phyloP scores from a whole-genome alignment of 2,113 vertebrate species.

The Megalops atlanticus region DNA sequence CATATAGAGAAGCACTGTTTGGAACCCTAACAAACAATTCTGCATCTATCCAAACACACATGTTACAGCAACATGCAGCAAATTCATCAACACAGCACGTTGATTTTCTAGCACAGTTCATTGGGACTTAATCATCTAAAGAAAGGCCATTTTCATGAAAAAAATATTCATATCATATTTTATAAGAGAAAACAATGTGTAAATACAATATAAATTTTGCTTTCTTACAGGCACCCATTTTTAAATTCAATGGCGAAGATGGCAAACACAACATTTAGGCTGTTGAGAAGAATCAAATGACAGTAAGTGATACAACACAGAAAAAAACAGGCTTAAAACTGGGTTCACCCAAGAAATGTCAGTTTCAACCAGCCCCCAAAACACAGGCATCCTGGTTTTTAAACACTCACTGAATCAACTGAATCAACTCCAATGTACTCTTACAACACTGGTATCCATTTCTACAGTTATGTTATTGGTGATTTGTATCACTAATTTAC shows the following conservation, averaged over 20 bases:
- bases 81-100: slow-evolving; percentile 19
- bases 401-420: too few relatives aligned
- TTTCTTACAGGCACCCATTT: background rate
- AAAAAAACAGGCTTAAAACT: background rate
- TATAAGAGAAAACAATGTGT: slow-evolving; percentile 23
- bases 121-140: slow-evolving; percentile 10
- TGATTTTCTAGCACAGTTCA: slow-evolving; percentile 23
- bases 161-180: slow-evolving; percentile 10
- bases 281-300: slow-evolving; percentile 2
- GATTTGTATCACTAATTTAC: background rate
- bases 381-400: background rate
- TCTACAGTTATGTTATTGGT: background rate
- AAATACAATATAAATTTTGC: slow-evolving; percentile 1
- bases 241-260: background rate
- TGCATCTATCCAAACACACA: slow-evolving; percentile 30
- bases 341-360: background rate
- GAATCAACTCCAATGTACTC: background rate
- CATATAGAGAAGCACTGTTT: slow-evolving; percentile 19
- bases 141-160: slow-evolving; percentile 19
- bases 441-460: background rate
- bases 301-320: background rate
- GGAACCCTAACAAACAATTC: slow-evolving; percentile 29
- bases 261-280: slow-evolving; percentile 2
- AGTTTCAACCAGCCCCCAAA: background rate
- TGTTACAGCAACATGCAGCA: slow-evolving; percentile 31